Percentiles rank a stretch among this genome's conserved stretches.
phyloP scores from a whole-genome alignment of 2,113 vertebrate species.

The Choloepus hoffmanni region DNA sequence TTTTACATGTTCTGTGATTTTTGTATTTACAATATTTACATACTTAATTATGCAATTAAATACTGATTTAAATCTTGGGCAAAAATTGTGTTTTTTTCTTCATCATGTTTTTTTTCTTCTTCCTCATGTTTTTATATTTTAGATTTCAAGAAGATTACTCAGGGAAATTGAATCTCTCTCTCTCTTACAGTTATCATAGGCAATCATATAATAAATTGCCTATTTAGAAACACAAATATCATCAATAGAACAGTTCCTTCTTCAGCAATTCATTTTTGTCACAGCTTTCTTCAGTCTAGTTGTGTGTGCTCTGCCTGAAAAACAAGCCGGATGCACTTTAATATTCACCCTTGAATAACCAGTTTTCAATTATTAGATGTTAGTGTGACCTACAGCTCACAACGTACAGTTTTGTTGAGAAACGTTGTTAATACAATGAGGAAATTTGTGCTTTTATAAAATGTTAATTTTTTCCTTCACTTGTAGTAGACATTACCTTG shows the following conservation, averaged over 20 bases:
- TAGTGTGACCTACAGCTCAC: background rate
- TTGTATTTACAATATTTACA: background rate
- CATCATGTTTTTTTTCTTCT: background rate
- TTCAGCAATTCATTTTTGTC: background rate
- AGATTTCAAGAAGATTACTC: conserved; percentile 12
- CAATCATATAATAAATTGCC: background rate
- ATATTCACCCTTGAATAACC: background rate
- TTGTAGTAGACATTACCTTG: background rate
- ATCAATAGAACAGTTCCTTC: background rate
- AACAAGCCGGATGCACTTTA: background rate
- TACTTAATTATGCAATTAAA: background rate
- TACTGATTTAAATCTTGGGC: background rate
- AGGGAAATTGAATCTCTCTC: background rate
- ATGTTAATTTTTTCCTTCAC: conserved; percentile 30
- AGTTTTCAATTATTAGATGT: conserved; percentile 44
- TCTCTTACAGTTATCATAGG: background rate
- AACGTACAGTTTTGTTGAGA: background rate
- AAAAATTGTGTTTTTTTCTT: background rate
- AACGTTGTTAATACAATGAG: background rate
- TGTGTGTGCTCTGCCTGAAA: background rate
- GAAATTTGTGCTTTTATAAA: conserved; percentile 28
- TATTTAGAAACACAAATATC: background rate
- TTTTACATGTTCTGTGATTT: background rate
- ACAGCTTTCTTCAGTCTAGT: background rate
- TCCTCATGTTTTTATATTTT: conserved; percentile 6